These are phyloP conservation scores for Ornithorhynchus anatinus DNA, from an alignment of 2,113 vertebrate genomes.

Conservation along the genomic window DNA sequence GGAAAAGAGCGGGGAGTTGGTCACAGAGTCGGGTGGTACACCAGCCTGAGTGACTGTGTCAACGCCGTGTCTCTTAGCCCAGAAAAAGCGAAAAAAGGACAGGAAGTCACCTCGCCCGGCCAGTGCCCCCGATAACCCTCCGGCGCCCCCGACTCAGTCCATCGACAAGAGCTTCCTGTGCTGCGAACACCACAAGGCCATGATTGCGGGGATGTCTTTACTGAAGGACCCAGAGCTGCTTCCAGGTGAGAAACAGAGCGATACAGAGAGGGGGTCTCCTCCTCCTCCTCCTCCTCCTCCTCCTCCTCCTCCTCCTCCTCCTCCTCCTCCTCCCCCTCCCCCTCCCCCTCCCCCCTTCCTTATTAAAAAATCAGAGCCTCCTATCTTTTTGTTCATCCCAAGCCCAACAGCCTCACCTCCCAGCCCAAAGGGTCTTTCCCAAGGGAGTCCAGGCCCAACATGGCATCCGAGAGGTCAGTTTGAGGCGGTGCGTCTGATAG, in stretches of 20 bases:
- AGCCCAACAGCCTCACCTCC: too few relatives aligned
- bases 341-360: too few relatives aligned
- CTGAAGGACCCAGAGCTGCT: conserved; percentile 65
- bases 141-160: conserved; percentile 9
- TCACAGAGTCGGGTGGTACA: neutral
- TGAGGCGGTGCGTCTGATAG: too few relatives aligned
- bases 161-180: conserved; percentile 91
- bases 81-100: conserved; percentile 85
- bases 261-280: neutral
- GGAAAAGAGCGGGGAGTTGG: neutral
- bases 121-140: conserved; percentile 1
- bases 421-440: too few relatives aligned
- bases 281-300: neutral
- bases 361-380: too few relatives aligned
- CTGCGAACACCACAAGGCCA: conserved; percentile 92
- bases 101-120: conserved; percentile 74
- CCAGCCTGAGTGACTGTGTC: neutral
- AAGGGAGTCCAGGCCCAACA: too few relatives aligned
- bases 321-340: too few relatives aligned
- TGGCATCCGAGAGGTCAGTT: too few relatives aligned
- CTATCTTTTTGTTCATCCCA: too few relatives aligned
- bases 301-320: too few relatives aligned
- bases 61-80: conserved; percentile 51
- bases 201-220: conserved; percentile 87
- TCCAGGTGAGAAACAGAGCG: conserved; percentile 53